phyloP scores from a whole-genome alignment of 2,113 vertebrate species.

The Phyllopteryx taeniolatus region DNA sequence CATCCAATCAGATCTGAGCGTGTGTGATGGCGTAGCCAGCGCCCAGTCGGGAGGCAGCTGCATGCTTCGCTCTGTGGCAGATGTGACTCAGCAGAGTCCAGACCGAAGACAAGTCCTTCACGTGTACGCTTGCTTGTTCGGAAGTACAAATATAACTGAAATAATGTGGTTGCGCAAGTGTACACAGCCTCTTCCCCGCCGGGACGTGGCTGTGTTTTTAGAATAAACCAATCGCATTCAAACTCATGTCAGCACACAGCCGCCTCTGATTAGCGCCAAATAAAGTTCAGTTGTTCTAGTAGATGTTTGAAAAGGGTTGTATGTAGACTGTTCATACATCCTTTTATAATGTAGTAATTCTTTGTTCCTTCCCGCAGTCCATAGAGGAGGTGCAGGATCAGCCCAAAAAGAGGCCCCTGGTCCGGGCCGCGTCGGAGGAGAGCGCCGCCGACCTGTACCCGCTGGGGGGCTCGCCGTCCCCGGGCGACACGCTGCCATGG shows the following conservation, averaged over 20 bases:
- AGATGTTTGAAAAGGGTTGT: too few relatives aligned
- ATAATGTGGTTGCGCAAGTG: not conserved
- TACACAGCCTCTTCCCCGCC: not conserved
- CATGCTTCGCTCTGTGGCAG: conserved; percentile 21
- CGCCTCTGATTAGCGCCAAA: too few relatives aligned
- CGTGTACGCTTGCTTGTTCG: not conserved
- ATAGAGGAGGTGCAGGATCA: conserved; percentile 63
- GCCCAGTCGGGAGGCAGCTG: conserved; percentile 31
- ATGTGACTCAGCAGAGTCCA: conserved; percentile 58
- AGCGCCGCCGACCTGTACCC: conserved; percentile 66
- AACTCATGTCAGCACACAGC: too few relatives aligned
- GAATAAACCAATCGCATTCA: too few relatives aligned
- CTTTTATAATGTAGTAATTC: not conserved
- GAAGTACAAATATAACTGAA: not conserved
- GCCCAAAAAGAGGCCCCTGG: conserved; percentile 59
- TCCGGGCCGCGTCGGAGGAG: conserved; percentile 76
- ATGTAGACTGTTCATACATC: not conserved
- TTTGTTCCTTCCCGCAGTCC: conserved; percentile 41
- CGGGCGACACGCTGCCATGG: conserved; percentile 92
- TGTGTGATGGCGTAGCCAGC: conserved; percentile 34
- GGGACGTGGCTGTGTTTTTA: not conserved
- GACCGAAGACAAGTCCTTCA: not conserved
- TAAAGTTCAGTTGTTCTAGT: too few relatives aligned
- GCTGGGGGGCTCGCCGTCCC: conserved; percentile 61
- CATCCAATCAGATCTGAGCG: conserved; percentile 52